Evolutionary conservation across 2,888 invertebrate genomes (phyloP), one percentile per base, ranked within the genome.

Genomic region (Drosophila pseudotalamancana): DNA sequence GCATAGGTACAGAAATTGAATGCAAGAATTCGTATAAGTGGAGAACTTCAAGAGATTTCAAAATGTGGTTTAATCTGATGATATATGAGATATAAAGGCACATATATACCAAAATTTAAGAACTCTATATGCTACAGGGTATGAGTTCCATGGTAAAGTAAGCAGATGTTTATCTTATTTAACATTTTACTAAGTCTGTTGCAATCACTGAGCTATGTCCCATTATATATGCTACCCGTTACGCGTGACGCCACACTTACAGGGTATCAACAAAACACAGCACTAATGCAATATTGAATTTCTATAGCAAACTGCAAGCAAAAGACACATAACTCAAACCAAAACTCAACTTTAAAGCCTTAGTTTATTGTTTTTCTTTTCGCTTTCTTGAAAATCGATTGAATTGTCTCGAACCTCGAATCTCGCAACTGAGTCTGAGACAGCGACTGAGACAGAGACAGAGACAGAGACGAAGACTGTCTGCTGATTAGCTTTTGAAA

Each of bases 401-500:
- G 85, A 84, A 80, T 64, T 78, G 80, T 84, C 61, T 59, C 54
- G 37, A 18, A 21, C 8, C 25, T 16, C 14, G 34, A 25, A 25
- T 9, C 27, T 27, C 9, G 27, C 8, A 27, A 11, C 27, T 9
- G 27, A 27, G 4, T 8, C 29, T 19, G 45, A 31, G 45, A 45
- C 31, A 3, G 23, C 23, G 23, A 9, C 25, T 27, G 25, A 8
- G 34, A 35, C 18, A 9, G 19, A 19, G 21, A 9, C 9, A 11
- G 19, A 6, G 31, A 19, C 9, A 9, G 43, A 9, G 31, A 32
- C 21, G 25, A 51, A 60, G 48, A 49, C 46, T 50, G 66, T 70
- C 25, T 72, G 76, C 76, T 84, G 80, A 80, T 80, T 80, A 80
- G 81, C 84, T 80, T 80, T 75, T 64, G 73, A 63, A 63, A 65